phyloP scores from a whole-genome alignment of 30 jellyfish, hydroid and myxozoan species.

The Hydractinia symbiolongicarpus region DNA sequence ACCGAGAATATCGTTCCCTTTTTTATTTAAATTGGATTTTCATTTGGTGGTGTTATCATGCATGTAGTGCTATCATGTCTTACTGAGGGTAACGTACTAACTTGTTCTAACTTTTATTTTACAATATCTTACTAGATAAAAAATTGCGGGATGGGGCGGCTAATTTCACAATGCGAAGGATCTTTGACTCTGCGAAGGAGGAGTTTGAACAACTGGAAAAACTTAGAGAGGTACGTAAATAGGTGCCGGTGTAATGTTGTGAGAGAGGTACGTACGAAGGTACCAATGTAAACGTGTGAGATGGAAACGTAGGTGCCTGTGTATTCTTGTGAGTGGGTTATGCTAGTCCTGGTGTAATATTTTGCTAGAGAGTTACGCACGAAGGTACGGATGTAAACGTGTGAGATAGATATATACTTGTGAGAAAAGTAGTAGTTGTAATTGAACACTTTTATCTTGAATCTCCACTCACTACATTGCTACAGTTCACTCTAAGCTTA shows the following conservation, averaged over 20 bases:
- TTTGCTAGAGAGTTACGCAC: too few species aligned
- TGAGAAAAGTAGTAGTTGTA: too few species aligned
- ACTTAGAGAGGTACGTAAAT: constrained; percentile 48
- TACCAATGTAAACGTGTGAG: neutral
- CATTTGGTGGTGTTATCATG: neutral
- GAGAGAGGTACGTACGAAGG: constrained; percentile 29
- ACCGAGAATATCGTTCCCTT: neutral
- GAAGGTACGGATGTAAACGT: too few species aligned
- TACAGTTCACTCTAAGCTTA: too few species aligned
- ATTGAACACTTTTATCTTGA: too few species aligned
- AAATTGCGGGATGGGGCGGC: constrained; percentile 71
- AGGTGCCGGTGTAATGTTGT: too few species aligned
- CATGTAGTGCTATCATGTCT: neutral
- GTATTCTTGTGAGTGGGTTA: too few species aligned
- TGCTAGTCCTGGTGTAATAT: too few species aligned
- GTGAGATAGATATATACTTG: too few species aligned
- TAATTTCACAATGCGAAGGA: constrained; percentile 64
- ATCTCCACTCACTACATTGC: too few species aligned
- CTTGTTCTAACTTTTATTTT: neutral
- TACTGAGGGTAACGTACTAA: neutral
- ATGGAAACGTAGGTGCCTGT: too few species aligned
- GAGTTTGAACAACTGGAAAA: constrained; percentile 73
- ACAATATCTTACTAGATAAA: constrained; percentile 26
- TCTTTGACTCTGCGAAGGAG: constrained; percentile 67
- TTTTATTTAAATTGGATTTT: neutral